Conservation (phyloP, 2,797 vertebrate species). For the Myotis pilosus region DNA sequence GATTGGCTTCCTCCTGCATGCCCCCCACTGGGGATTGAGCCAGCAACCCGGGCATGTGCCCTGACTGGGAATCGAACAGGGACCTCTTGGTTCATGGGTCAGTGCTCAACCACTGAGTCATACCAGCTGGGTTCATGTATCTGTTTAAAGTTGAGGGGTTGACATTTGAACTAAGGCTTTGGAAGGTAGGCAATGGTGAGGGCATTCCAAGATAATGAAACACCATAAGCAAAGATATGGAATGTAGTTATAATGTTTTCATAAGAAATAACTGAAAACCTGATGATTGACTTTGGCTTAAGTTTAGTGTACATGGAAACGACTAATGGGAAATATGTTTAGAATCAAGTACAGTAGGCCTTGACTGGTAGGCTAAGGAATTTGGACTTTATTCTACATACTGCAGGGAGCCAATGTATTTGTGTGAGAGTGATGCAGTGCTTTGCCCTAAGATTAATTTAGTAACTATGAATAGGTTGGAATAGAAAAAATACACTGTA, state of each 20-base stretch:
- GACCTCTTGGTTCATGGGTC: no score
- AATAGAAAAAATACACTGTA: not conserved
- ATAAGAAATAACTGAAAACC: conserved; percentile 1
- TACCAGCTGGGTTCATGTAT: not conserved
- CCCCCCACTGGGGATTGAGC: no score
- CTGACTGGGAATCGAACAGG: no score
- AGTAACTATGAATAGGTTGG: not conserved
- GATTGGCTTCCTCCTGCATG: no score
- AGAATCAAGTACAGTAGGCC: not conserved
- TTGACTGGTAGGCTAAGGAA: not conserved
- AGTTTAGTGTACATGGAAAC: not conserved
- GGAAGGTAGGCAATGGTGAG: not conserved
- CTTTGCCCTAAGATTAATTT: not conserved
- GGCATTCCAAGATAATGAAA: not conserved
- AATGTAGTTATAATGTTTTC: not conserved
- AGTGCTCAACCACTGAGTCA: no score
- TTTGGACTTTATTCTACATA: not conserved
- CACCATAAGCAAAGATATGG: not conserved
- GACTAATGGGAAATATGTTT: conserved; percentile 37
- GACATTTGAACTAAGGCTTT: not conserved
- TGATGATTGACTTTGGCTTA: conserved; percentile 20
- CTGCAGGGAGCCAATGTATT: not conserved
- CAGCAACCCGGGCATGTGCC: no score
- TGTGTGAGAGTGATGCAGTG: not conserved
- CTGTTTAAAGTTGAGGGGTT: not conserved